Percentiles rank a stretch among this genome's conserved stretches.
Conservation (phyloP, 2,113 vertebrate species). For the Trogon melanurus region DNA sequence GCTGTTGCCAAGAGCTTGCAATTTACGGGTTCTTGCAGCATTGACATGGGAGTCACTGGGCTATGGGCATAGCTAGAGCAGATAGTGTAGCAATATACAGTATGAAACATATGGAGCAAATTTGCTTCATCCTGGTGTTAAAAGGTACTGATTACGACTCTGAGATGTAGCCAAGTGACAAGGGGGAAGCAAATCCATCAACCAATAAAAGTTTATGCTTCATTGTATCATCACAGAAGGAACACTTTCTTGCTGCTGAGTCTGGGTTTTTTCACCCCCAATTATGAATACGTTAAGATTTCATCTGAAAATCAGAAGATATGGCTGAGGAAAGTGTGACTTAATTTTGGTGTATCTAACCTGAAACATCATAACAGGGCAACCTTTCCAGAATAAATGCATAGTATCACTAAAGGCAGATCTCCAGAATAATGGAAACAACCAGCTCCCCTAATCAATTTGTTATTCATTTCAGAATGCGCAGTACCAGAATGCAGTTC, state of each 20-base stretch:
- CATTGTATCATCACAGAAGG: not conserved
- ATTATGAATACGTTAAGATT: not conserved
- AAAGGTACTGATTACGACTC: conserved; percentile 35
- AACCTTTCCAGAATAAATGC: not conserved
- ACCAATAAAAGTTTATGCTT: conserved; percentile 9
- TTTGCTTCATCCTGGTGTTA: conserved; percentile 45
- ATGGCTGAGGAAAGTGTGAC: not conserved
- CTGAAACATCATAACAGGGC: not conserved
- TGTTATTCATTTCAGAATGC: not conserved
- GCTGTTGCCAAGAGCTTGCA: conserved; percentile 51
- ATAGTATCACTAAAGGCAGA: not conserved
- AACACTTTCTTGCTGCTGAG: not conserved
- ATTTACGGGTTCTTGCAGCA: conserved; percentile 52
- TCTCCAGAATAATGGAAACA: not conserved
- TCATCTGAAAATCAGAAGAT: not conserved
- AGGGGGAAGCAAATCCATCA: conserved; percentile 5
- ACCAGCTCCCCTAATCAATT: not conserved
- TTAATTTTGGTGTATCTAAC: not conserved
- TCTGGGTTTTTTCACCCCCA: not conserved
- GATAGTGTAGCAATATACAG: conserved; percentile 7
- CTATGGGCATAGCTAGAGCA: conserved; percentile 45
- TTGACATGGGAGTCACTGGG: conserved; percentile 47
- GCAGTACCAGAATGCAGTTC: not conserved
- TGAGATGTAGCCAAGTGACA: conserved; percentile 38
- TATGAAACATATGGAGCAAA: conserved; percentile 44